Base-by-base conservation (phyloP, 1,140 invertebrate species). In the Araneus ventricosus region DNA sequence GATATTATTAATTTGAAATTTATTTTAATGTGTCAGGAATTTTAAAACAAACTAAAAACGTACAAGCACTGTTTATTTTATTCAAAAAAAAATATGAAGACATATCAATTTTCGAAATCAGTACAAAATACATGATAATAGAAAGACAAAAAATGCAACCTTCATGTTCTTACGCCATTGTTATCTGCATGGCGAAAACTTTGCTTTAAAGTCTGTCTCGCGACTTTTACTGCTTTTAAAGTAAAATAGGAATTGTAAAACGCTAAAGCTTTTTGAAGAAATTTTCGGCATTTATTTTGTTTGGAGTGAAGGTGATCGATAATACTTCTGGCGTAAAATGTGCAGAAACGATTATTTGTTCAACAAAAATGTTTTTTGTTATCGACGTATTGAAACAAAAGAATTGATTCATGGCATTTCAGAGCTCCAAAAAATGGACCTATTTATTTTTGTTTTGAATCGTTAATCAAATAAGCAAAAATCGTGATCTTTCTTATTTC, bases 191-290 rank as follows among this genome's bases (percentile, higher is more conserved):
- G 70, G 34, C 34, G 14, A 22, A 75, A 34, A 30, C n/a, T 37
- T 14, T 34, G 14, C 20, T 75, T 75, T 34, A 37, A 75, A 75
- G 70, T 75, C 70, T 3, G 30, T 34, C 34, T 34, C 30, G 22
- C 34, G 34, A 34, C 14, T 75, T 34, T 37, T 34, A 75, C 30
- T 34, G 30, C 30, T 75, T 75, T 75, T 20, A 75, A 75, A 75
- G 30, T 34, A 37, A 75, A 75, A 75, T 75, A 14, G 30, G 70
- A 75, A 75, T 75, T 75, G 70, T 75, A 37, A 75, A 75, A 75
- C 30, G 34, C 70, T 34, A 75, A 34, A 75, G 70, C 59, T 22
- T 37, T 75, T 75, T 30, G 70, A 17, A 75, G 17, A 37, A 20
- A 34, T 37, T 37, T 34, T 75, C 70, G 4, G 22, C 59, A 24